Evolutionary conservation across 2,888 invertebrate genomes (phyloP).

Genomic region (Aphidius colemani): DNA sequence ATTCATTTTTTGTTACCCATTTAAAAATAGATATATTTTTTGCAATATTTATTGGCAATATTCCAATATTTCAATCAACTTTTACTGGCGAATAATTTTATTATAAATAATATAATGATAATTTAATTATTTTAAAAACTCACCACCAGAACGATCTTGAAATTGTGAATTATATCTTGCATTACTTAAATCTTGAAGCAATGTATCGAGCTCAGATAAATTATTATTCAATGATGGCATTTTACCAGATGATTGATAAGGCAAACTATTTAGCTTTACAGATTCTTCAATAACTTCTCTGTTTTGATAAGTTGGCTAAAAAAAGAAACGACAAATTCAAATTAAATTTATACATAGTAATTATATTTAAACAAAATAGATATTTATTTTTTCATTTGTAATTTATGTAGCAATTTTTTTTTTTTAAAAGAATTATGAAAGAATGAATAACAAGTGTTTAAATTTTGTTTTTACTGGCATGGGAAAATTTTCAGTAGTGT

Average conservation of each 20-base stretch:
- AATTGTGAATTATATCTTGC: conserved; percentile 66
- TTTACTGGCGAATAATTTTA: conserved; percentile 11
- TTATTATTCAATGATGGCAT: conserved; percentile 70
- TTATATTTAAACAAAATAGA: neutral
- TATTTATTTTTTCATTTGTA: neutral
- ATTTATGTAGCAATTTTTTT: neutral
- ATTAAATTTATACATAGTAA: neutral
- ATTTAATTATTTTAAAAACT: conserved; percentile 1
- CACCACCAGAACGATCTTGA: conserved; percentile 49
- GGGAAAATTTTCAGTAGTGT: conserved; percentile 2
- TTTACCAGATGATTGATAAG: conserved; percentile 53
- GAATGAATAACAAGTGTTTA: conserved; percentile 31
- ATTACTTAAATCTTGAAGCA: conserved; percentile 89
- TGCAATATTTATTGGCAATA: too few species aligned
- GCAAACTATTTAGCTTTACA: conserved; percentile 56
- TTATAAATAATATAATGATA: conserved; percentile 8
- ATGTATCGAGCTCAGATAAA: conserved; percentile 87
- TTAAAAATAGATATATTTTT: too few species aligned
- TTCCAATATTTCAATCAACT: neutral
- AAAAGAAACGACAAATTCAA: conserved; percentile 47
- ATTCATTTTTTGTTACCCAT: neutral
- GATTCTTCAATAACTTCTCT: conserved; percentile 62
- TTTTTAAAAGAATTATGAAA: conserved; percentile 22
- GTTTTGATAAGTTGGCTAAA: conserved; percentile 73
- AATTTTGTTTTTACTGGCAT: conserved; percentile 24